Evolutionary conservation across 2,113 vertebrate genomes (phyloP).

Genomic region (Corythornis vintsioides): DNA sequence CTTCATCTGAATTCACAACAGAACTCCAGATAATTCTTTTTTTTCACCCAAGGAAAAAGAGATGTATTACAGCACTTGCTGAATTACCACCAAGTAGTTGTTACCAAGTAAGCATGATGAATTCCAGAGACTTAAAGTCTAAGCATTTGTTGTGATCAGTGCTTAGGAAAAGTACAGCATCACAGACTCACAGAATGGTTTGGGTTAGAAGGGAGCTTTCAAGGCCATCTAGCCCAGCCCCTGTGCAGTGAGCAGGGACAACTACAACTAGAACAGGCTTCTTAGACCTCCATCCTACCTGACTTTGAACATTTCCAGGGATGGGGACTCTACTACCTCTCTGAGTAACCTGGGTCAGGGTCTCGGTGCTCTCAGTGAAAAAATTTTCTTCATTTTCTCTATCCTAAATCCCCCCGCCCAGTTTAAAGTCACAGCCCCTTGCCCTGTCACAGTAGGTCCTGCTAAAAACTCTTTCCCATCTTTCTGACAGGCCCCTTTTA

Average conservation of each 20-base stretch:
- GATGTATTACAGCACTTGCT: background rate
- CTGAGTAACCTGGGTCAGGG: background rate
- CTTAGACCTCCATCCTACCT: background rate
- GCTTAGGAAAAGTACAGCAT: background rate
- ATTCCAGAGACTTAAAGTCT: background rate
- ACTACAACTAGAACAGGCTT: background rate
- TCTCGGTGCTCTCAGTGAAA: background rate
- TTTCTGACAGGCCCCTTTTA: background rate
- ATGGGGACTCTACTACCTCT: background rate
- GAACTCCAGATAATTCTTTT: background rate
- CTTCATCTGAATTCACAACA: background rate
- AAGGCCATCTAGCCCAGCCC: background rate
- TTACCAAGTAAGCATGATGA: background rate
- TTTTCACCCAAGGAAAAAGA: background rate
- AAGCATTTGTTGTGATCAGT: background rate
- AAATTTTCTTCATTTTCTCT: background rate
- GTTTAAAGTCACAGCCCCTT: background rate
- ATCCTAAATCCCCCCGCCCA: background rate
- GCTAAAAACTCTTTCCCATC: background rate
- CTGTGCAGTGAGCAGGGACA: background rate
- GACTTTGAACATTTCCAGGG: background rate
- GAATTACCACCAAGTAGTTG: background rate
- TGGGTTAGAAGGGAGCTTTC: background rate
- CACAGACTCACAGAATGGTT: background rate
- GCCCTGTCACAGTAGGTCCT: background rate